Evolutionary conservation across 2,888 invertebrate genomes (phyloP), one percentile per base, ranked within the genome.

Genomic region (Nephrocerus scutellatus): DNA sequence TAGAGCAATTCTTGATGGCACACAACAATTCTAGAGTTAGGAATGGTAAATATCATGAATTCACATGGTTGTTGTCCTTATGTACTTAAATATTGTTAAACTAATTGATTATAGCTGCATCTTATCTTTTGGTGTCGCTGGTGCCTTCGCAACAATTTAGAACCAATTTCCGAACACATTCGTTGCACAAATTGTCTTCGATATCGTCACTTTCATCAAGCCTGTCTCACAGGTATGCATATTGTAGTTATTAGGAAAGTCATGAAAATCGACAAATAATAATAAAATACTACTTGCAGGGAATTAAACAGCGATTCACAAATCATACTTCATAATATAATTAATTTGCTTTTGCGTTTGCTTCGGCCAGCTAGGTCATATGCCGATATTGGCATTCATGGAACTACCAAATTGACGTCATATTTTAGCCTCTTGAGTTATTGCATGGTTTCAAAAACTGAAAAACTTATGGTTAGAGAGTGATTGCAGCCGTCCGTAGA

Each of bases 351-450:
- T 20, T 65, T 87, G 34, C 73, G 84, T 43, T 73, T 93, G 50
- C 63, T 93, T 40, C 82, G 87, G 47, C 77, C 85, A 9, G 90
- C 90, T 2, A 80, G 85, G 52, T 84, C 86, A 53, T 92, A 90
- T 63, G 85, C 85, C 1, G 89, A 90, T 57, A 82, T 85, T 54
- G 81, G 81, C 33, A 79, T 82, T 7, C 91, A 93, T 62, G 90
- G 92, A 39, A 87, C 91, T 3, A 85, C 85, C 70, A 92, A 92
- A 68, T 73, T 95, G 43, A 90, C 90, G 21, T 86, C 90, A 7
- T 93, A 92, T 69, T 93, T 95, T 69, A 86, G 89, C 34, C 77
- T 93, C 40, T 77, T 93, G 72, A 85, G 88, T 36, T 92, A 91
- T 62, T 93, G 92, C 67, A 82, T 92, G 56, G 79, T 92, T 54